Evolutionary conservation across 2,888 invertebrate species (phyloP), one percentile per base, ranked within the genome.

Genomic region (Lissocephala sabroskyi): DNA sequence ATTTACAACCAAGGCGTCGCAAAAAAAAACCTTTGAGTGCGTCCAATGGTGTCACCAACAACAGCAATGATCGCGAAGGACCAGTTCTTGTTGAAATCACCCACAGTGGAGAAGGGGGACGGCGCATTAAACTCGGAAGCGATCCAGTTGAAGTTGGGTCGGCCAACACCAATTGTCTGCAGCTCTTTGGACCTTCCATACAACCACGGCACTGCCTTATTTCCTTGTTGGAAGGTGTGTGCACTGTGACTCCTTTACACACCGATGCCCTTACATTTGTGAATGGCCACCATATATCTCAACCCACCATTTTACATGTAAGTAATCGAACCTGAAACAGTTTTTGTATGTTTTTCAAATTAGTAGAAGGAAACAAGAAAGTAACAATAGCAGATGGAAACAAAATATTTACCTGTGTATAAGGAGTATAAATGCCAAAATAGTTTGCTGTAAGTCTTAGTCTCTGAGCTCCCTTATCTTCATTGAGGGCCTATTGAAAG

Each of bases 201-300:
- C 95, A 95, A 86, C 91, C 97, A 9, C 89, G 96, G 45, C 98
- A 98, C 85, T 98, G 98, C 86, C 94, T 97, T 73, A 92, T 98
- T 66, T 94, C 97, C 45, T 90, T 95, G 49, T 93, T 94, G 61
- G 95, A 95, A 77, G 96, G 96, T 42, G 93, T 97, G 52, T 97
- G 96, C 64, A 93, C 94, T 2, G 90, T 98, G 35, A 98, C 98
- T 19, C 98, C 98, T 6, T 91, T 95, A 75, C 95, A 95, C 79
- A 88, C 94, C 18, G 96, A 97, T 84, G 96, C 98, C 9, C 93
- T 96, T 81, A 96, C 96, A 23, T 96, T 94, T 84, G 95, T 98
- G 62, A 97, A 98, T 85, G 95, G 95, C 40, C 94, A 95, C 79
- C 89, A 95, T 65, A 93, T 97, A 77, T 90, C 91, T 80, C 97